Percentiles rank a stretch among this genome's conserved stretches.
These are phyloP conservation scores for Hyperoplus immaculatus DNA, from an alignment of 2,797 vertebrate species.

Conservation along the genomic window DNA sequence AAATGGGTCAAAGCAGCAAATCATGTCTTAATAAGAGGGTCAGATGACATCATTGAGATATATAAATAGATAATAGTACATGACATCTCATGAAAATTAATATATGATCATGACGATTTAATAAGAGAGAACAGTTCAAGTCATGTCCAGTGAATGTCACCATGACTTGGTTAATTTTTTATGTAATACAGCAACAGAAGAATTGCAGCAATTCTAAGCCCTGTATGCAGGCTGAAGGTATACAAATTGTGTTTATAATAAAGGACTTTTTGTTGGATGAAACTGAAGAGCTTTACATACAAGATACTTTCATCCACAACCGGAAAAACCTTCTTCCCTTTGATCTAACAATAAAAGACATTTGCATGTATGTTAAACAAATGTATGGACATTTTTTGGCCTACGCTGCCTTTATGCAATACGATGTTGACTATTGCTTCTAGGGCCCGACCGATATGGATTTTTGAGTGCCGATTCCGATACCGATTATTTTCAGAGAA, in stretches of 20 bases:
- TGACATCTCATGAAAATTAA: not conserved
- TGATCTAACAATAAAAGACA: not conserved
- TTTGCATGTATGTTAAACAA: not conserved
- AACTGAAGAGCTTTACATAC: not conserved
- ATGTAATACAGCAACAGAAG: not conserved
- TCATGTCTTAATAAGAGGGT: constrained; percentile 9
- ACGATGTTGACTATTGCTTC: not conserved
- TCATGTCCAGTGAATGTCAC: not conserved
- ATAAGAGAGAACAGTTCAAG: not conserved
- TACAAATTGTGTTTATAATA: not conserved
- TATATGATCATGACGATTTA: not conserved
- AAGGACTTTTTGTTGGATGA: not conserved
- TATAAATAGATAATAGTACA: constrained; percentile 22
- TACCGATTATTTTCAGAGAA: too few species aligned
- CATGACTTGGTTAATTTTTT: not conserved
- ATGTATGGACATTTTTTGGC: not conserved
- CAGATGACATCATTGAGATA: constrained; percentile 22
- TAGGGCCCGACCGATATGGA: too few species aligned
- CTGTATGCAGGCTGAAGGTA: not conserved
- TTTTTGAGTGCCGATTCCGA: too few species aligned
- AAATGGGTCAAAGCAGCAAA: constrained; percentile 23
- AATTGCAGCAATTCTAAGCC: not conserved
- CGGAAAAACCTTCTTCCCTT: not conserved
- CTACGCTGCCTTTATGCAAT: not conserved
- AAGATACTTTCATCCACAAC: not conserved